Conservation (phyloP, 2,113 vertebrate species). For the Halichoeres trimaculatus region DNA sequence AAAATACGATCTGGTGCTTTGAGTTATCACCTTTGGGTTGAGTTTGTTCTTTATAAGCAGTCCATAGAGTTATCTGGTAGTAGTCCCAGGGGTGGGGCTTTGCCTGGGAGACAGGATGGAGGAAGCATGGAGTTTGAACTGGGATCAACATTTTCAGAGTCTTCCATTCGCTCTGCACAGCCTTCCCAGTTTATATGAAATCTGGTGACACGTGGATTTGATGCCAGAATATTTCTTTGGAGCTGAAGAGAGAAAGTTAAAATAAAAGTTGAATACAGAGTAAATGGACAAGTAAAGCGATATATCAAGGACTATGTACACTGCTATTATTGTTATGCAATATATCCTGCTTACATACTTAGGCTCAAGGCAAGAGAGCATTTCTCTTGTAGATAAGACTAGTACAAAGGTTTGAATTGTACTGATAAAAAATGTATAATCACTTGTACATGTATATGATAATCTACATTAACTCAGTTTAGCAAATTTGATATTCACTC, state of each 20-base stretch:
- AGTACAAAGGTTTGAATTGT: slow-evolving; percentile 1
- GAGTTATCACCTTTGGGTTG: slow-evolving; percentile 15
- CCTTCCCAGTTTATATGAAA: slow-evolving; percentile 96
- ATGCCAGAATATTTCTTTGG: slow-evolving; percentile 92
- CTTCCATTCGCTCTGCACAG: slow-evolving; percentile 86
- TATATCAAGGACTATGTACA: neutral
- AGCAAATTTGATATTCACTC: neutral
- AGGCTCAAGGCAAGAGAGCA: neutral
- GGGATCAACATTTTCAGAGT: slow-evolving; percentile 89
- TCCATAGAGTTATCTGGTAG: slow-evolving; percentile 95
- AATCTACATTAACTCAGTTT: neutral
- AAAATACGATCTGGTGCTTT: slow-evolving; percentile 34
- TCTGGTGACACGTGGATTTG: slow-evolving; percentile 91
- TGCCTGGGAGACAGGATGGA: slow-evolving; percentile 85
- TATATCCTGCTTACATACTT: neutral
- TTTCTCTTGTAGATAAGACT: neutral
- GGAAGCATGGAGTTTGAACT: slow-evolving; percentile 84
- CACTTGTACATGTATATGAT: neutral
- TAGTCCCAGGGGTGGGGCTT: slow-evolving; percentile 83
- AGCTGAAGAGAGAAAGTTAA: slow-evolving; percentile 77
- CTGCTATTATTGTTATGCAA: neutral
- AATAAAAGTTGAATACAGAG: neutral
- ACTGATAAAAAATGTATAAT: neutral
- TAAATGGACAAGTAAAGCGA: neutral
- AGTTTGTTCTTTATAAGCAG: slow-evolving; percentile 80